Base-by-base conservation (phyloP, 2,888 invertebrate genomes). In the Neocrepidodera transversa region DNA sequence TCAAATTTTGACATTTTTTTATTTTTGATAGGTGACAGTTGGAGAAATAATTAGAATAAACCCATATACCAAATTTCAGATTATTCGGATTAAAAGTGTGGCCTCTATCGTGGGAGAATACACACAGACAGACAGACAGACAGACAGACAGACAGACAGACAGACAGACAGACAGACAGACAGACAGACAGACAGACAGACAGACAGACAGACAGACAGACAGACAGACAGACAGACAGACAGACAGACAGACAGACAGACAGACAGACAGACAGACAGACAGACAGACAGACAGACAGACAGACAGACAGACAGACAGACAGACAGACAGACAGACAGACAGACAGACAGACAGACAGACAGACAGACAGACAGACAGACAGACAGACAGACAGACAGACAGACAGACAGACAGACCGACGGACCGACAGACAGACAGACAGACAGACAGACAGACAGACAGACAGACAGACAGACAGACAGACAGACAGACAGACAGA, bases 301-400 rank as follows among this genome's bases (percentile, higher is more conserved):
- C 55, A 47, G 55, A 55, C 55, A 48, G 55, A 55, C 55, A 55
- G 55, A 55, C 55, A 35, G 55, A 55, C 55, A 55, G 55, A 55
- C 55, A 48, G 55, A 55, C 55, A 47, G 55, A 55, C 55, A 48
- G 55, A 55, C 55, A 55, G 55, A 55, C 55, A 35, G 55, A 55
- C 55, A 55, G 55, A 55, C 55, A 48, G 55, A 55, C 55, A 55
- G 55, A 55, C 55, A 35, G 55, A 55, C 55, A 55, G 55, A 55
- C 55, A 48, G 55, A 55, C 55, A 47, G 55, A 55, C 55, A 48
- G 55, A 55, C 55, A 55, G 55, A 55, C 55, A 35, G 55, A 55
- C 55, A 55, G 55, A 55, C 55, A 48, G 55, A 55, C 55, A 47
- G 55, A 55, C 55, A 48, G 55, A 55, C 55, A 55, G 55, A 55